Evolutionary conservation across 92 coral and sea anemone genomes (phyloP).

Genomic region (Parazoanthus atlanticus): DNA sequence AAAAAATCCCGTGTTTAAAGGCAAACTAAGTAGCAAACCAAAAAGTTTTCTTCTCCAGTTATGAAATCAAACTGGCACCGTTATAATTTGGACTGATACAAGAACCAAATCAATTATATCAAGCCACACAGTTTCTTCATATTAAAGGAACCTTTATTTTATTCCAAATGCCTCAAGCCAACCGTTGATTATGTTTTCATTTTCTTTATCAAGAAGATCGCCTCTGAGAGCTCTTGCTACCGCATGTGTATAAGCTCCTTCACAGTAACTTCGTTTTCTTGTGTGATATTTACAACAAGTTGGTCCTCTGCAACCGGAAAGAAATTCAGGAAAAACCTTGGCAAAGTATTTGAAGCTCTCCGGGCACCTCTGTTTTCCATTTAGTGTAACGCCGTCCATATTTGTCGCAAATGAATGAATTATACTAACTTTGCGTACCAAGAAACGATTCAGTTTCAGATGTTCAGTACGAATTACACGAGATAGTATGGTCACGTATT

Average conservation of each 20-base stretch:
- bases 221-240: not conserved
- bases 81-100: not conserved
- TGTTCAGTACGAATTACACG: not conserved
- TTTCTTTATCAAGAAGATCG: not conserved
- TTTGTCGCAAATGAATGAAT: not conserved
- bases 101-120: too few relatives aligned
- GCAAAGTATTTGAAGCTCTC: slow-evolving; percentile 2
- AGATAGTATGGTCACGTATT: not conserved
- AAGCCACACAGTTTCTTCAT: not conserved
- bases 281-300: not conserved
- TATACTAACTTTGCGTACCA: not conserved
- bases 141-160: not conserved
- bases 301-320: not conserved
- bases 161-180: slow-evolving; percentile 24
- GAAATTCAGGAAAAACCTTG: not conserved
- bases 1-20: too few relatives aligned
- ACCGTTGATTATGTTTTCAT: not conserved
- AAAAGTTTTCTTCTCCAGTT: too few relatives aligned
- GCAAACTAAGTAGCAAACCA: too few relatives aligned
- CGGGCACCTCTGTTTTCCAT: not conserved
- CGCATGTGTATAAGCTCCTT: not conserved
- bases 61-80: not conserved
- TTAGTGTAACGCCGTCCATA: not conserved
- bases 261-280: slow-evolving; percentile 24
- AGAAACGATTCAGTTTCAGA: not conserved